Evolutionary conservation across 2,113 vertebrate genomes (phyloP), one percentile per base, ranked within the genome.

Genomic region (Anhinga anhinga): DNA sequence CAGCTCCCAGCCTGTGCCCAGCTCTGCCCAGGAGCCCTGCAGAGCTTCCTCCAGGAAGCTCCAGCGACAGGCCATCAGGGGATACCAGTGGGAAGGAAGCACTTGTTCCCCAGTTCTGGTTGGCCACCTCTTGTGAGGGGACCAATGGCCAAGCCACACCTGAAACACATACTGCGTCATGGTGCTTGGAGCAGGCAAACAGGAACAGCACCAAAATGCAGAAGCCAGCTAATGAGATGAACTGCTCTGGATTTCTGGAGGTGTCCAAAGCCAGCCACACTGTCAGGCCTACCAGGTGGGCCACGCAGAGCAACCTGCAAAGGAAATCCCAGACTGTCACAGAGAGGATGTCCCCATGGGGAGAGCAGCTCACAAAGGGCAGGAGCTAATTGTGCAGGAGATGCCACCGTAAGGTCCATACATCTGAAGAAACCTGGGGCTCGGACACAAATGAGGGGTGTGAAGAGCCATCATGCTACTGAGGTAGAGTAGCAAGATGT

Each of bases 181-280:
- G 99, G 91, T 99, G 98, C 90, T 99, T 99, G 17, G 99, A 99
- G 86, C 95, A 97, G 90, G 98, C 95, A 80, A 99, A 99, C 58
- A 99, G 82, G 36, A 99, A 40, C 47, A 98, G 8, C 65, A 99
- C 18, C 86, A 99, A 98, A 86, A 98, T 62, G 56, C 98, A 99
- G 96, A 99, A 96, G 13, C 99, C 99, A 2, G 96, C 99, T 23
- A 99, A 99, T 14, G 99, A 99, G 83, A 99, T 98, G 40, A 99
- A 97, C 96, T 99, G 99, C 92, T 99, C 97, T 1, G 98, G 99
- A 49, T 98, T 97, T 91, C 94, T 93, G 65, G 97, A 91, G 1
- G 98, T 99, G 95, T 99, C 99, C 74, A 99, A 67, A 42, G 5
- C 96, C 38, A 99, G 96, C 99, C 99, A 99, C 0, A 95, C 13